Evolutionary conservation across 1,140 invertebrate species (phyloP).

Genomic region (Drosophila rhopaloa): DNA sequence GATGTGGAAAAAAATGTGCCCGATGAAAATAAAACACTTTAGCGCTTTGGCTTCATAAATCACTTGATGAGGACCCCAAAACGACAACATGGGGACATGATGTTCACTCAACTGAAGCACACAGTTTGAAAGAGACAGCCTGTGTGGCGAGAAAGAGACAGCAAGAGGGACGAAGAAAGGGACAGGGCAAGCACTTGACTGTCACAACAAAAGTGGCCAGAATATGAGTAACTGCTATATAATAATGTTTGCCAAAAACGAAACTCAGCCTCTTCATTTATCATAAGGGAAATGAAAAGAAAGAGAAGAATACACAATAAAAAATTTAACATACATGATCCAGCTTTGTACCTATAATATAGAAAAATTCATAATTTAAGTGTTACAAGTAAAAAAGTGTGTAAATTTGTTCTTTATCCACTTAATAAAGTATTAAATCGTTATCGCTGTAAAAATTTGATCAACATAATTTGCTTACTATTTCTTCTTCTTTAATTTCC

Average conservation of each 20-base stretch:
- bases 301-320: background rate
- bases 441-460: no score
- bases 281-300: constrained; percentile 24
- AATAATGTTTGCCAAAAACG: constrained; percentile 73
- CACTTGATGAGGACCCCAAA: constrained; percentile 51
- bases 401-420: no score
- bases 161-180: background rate
- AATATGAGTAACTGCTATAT: constrained; percentile 82
- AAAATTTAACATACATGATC: background rate
- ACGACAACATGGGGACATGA: constrained; percentile 59
- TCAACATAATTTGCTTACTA: no score
- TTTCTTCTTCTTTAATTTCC: no score
- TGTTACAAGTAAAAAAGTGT: no score
- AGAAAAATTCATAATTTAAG: background rate
- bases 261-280: constrained; percentile 39
- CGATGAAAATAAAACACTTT: constrained; percentile 74
- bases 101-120: constrained; percentile 49
- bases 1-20: constrained; percentile 27
- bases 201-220: constrained; percentile 76
- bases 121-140: constrained; percentile 1
- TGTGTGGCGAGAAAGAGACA: background rate
- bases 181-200: constrained; percentile 43
- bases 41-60: constrained; percentile 72
- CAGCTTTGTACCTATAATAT: no score
- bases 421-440: no score